A percentile compares a stretch with the other conserved stretches of the same genome.
phyloP scores from a whole-genome alignment of 1,140 invertebrate species.

The Palaemon carinicauda region DNA sequence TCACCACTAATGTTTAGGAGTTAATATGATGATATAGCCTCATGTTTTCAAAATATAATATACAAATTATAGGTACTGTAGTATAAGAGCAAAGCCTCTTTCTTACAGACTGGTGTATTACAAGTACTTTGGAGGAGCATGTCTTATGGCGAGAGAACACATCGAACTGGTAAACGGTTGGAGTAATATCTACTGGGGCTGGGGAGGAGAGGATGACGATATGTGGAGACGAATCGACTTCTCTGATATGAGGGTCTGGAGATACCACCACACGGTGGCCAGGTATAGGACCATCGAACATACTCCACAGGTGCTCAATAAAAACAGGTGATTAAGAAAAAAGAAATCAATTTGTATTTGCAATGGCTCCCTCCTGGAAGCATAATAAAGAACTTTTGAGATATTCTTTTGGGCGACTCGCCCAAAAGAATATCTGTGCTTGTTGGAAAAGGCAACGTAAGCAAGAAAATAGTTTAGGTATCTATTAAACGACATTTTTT shows the following conservation, averaged over 20 bases:
- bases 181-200: slow-evolving; percentile 66
- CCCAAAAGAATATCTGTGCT: too few relatives aligned
- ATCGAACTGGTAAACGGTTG: slow-evolving; percentile 71
- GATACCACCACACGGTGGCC: slow-evolving; percentile 86
- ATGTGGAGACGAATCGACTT: slow-evolving; percentile 60
- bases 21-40: too few relatives aligned
- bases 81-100: background rate
- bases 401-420: background rate
- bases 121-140: slow-evolving; percentile 76
- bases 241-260: slow-evolving; percentile 65
- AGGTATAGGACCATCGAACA: slow-evolving; percentile 91
- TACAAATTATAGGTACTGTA: too few relatives aligned
- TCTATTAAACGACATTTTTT: background rate
- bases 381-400: background rate
- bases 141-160: slow-evolving; percentile 82
- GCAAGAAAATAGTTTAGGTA: too few relatives aligned
- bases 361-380: background rate
- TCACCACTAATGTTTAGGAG: too few relatives aligned
- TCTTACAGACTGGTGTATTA: slow-evolving; percentile 32
- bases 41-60: too few relatives aligned
- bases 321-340: slow-evolving; percentile 19
- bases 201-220: slow-evolving; percentile 68
- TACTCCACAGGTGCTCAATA: slow-evolving; percentile 63
- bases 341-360: background rate
- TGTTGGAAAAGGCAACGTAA: too few relatives aligned